These are phyloP conservation scores for Notolabrus celidotus DNA, from an alignment of 2,797 vertebrate species.

Conservation along the genomic window DNA sequence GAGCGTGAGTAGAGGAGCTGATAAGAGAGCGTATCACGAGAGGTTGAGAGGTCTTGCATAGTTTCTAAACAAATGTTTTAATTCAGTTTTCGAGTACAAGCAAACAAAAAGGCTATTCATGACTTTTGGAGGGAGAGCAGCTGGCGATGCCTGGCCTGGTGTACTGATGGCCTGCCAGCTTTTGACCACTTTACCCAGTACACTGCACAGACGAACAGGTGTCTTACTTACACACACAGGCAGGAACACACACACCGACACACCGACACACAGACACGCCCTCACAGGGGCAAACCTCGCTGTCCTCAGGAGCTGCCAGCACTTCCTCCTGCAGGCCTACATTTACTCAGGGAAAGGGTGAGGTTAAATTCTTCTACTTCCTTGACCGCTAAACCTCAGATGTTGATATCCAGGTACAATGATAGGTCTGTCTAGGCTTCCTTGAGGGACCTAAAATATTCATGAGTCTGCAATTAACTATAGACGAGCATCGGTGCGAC, in stretches of 20 bases:
- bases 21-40: neutral
- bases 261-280: slow-evolving; percentile 21
- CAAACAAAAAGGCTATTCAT: slow-evolving; percentile 74
- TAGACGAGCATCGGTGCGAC: slow-evolving; percentile 28
- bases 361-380: slow-evolving; percentile 69
- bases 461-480: slow-evolving; percentile 68
- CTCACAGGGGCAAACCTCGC: slow-evolving; percentile 13
- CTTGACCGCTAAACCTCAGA: slow-evolving; percentile 64
- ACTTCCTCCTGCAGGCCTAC: slow-evolving; percentile 57
- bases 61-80: slow-evolving; percentile 45
- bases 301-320: slow-evolving; percentile 28
- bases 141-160: slow-evolving; percentile 66
- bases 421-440: slow-evolving; percentile 63
- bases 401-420: slow-evolving; percentile 76
- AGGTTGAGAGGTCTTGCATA: neutral
- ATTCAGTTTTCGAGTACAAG: slow-evolving; percentile 32
- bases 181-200: slow-evolving; percentile 64
- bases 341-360: slow-evolving; percentile 73
- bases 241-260: slow-evolving; percentile 28
- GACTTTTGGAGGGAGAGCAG: slow-evolving; percentile 67
- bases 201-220: slow-evolving; percentile 78
- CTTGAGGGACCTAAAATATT: slow-evolving; percentile 70
- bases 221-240: slow-evolving; percentile 46
- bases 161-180: slow-evolving; percentile 71
- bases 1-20: slow-evolving; percentile 2